Evolutionary conservation across 2,113 vertebrate genomes (phyloP), one percentile per base, ranked within the genome.

Genomic region (Gnathonemus longibarbis): DNA sequence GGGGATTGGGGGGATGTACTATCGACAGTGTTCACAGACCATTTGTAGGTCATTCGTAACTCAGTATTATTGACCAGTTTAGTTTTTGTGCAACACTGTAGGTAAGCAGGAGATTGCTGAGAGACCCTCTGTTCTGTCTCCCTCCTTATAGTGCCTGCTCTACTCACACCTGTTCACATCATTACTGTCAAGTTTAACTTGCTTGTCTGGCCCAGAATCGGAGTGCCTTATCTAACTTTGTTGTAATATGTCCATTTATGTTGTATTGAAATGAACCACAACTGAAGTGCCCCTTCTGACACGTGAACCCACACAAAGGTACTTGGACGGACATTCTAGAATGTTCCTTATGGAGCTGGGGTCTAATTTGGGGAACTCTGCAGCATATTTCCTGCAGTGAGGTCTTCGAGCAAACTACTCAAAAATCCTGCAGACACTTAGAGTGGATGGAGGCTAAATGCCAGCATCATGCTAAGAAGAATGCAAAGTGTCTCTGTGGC

Each of bases 1-100:
- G 35, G 35, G 35, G 5, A 1, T 42, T 5, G 70, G 70, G 74
- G 27, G 87, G 88, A 88, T 52, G 88, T 92, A 91, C 85, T 89
- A 84, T 85, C 89, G 6, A 39, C 90, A 90, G 92, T 66, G 62
- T 66, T 66, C 62, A 66, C 62, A 10, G 62, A 31, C n/a, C 27
- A 90, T 94, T 94, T 95, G 91, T 95, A 93, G 94, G 95, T 94
- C 95, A 95, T 93, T 88, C 49, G 31, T 92, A 53, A 88, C 90
- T 89, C 88, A 91, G 93, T 88, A 92, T 17, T 39, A 24, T 48
- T 46, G 42, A 17, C 17, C 24, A 48, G 3, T 27, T 45, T 42
- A 46, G 45, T 45, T 84, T 46, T 46, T 5, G 80, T 3, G 5
- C 15, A 45, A 17, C 35, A 21, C 80, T 24, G 19, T 17, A 84